phyloP scores from a whole-genome alignment of 2,888 invertebrate genomes.

The Tetanocera ferruginea region DNA sequence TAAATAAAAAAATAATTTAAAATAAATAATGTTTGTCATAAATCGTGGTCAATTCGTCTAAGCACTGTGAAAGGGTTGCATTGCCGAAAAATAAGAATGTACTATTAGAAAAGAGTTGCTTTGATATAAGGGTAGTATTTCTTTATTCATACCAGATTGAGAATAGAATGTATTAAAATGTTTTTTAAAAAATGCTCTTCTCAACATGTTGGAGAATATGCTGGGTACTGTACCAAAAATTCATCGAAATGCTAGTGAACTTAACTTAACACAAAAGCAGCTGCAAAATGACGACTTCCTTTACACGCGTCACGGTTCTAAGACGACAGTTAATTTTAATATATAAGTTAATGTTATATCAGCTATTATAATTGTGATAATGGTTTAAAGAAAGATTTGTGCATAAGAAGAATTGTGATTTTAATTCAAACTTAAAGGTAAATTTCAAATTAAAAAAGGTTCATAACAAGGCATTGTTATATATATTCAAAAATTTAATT shows the following conservation, averaged over 20 bases:
- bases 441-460: conserved; percentile 8
- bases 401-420: background rate
- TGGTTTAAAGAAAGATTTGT: background rate
- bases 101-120: too few relatives aligned
- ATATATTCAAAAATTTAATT: too few relatives aligned
- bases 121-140: too few relatives aligned
- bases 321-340: conserved; percentile 94
- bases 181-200: too few relatives aligned
- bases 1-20: too few relatives aligned
- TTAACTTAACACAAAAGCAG: conserved; percentile 86
- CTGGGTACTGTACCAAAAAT: conserved; percentile 92
- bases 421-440: background rate
- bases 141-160: too few relatives aligned
- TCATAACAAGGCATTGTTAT: conserved; percentile 14
- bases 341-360: conserved; percentile 65
- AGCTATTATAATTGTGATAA: conserved; percentile 46
- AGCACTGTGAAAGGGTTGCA: too few relatives aligned
- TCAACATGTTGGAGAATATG: conserved; percentile 89
- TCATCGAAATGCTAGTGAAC: conserved; percentile 88
- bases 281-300: conserved; percentile 88
- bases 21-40: too few relatives aligned
- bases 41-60: too few relatives aligned
- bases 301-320: conserved; percentile 93
- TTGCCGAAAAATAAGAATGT: too few relatives aligned
- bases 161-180: too few relatives aligned